Percentiles rank a stretch among this genome's conserved stretches.
These are phyloP conservation scores for Heliconius hewitsoni DNA, from an alignment of 1,140 invertebrate species.

Conservation along the genomic window DNA sequence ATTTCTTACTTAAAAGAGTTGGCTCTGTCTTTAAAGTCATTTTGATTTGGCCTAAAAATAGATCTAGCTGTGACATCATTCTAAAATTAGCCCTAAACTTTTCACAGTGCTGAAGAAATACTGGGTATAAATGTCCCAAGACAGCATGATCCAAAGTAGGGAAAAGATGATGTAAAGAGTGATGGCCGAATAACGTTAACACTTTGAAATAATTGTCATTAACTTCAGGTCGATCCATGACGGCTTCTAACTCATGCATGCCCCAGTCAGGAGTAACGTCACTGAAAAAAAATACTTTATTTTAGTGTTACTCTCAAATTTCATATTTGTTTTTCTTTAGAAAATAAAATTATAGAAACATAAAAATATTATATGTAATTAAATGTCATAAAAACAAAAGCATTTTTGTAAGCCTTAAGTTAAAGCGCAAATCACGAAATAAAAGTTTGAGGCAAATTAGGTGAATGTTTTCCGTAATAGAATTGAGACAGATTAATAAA, in stretches of 20 bases:
- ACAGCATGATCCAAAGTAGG: constrained; percentile 90
- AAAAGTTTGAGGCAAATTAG: constrained; percentile 20
- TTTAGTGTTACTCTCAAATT: too few relatives aligned
- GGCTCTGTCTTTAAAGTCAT: constrained; percentile 59
- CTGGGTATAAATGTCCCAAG: constrained; percentile 84
- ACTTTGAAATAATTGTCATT: constrained; percentile 86
- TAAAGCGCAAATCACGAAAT: constrained; percentile 1
- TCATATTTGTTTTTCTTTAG: too few relatives aligned
- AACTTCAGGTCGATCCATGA: constrained; percentile 87
- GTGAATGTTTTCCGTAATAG: constrained; percentile 20
- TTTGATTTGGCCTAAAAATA: constrained; percentile 86
- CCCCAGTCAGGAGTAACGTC: constrained; percentile 87
- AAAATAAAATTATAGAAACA: not conserved
- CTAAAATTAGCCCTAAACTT: constrained; percentile 85
- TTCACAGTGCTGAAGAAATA: constrained; percentile 85
- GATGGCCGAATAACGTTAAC: constrained; percentile 88
- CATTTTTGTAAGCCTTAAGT: not conserved
- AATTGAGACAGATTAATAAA: constrained; percentile 8
- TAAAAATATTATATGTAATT: not conserved
- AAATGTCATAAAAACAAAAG: not conserved
- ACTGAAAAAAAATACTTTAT: constrained; percentile 44
- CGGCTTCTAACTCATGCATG: constrained; percentile 88
- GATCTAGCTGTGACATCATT: constrained; percentile 82
- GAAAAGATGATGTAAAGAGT: constrained; percentile 90
- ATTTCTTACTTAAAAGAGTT: constrained; percentile 29